Conservation (phyloP, 1,140 invertebrate species). For the Temnothorax nylanderi region DNA sequence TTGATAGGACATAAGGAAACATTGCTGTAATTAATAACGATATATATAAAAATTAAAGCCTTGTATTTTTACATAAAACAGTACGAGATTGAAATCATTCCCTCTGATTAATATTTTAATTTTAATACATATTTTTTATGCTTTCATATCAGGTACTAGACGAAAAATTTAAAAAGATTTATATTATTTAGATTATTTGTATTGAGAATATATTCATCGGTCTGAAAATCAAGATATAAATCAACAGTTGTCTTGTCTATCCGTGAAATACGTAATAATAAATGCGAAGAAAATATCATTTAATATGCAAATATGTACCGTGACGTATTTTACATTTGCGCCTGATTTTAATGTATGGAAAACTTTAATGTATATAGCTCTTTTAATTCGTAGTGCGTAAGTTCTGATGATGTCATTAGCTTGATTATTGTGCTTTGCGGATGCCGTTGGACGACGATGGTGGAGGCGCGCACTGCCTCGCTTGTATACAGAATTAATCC, state of each 20-base stretch:
- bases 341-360: not conserved
- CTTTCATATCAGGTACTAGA: not conserved
- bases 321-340: not conserved
- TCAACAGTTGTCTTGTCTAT: not conserved
- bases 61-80: not conserved
- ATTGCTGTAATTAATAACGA: conserved; percentile 10
- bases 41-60: not conserved
- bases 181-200: not conserved
- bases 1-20: not conserved
- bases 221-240: not conserved
- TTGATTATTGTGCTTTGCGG: not conserved
- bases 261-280: not conserved
- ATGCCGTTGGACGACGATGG: not conserved
- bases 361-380: not conserved
- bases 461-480: not conserved
- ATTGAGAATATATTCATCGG: not conserved
- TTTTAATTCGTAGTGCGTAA: conserved; percentile 9
- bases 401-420: conserved; percentile 2
- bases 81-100: not conserved
- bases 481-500: conserved; percentile 49
- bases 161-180: not conserved
- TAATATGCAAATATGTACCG: not conserved
- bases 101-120: not conserved
- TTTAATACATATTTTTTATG: not conserved
- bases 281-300: not conserved